These are phyloP conservation scores for Zosterops japonicus DNA, from an alignment of 2,113 vertebrate genomes.

Conservation along the genomic window DNA sequence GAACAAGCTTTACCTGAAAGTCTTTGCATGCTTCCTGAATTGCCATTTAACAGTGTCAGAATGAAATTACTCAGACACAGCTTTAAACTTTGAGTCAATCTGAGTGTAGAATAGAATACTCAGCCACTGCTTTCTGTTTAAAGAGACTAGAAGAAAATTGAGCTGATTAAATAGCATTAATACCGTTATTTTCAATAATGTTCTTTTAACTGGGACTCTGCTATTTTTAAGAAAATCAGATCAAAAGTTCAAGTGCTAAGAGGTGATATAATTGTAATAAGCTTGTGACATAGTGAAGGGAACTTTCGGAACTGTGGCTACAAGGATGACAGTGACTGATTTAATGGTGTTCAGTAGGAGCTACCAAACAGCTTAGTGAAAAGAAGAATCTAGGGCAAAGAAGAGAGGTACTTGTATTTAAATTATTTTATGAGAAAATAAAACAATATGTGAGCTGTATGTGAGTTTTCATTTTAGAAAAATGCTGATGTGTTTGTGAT, in stretches of 20 bases:
- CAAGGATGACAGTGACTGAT: background rate
- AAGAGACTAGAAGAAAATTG: background rate
- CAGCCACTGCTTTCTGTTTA: background rate
- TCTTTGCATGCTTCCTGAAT: background rate
- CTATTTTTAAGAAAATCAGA: slow-evolving; percentile 33
- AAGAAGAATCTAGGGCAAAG: background rate
- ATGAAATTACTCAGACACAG: background rate
- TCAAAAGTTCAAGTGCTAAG: slow-evolving; percentile 36
- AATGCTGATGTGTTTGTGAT: rapidly evolving
- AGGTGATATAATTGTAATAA: background rate
- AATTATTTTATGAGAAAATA: background rate
- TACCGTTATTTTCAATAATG: background rate
- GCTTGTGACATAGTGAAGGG: background rate
- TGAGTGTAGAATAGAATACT: background rate
- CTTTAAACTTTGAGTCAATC: background rate
- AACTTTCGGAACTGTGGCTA: background rate
- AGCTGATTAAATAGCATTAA: slow-evolving; percentile 6
- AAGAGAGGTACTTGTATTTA: background rate
- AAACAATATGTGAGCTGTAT: background rate
- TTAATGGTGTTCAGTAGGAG: background rate
- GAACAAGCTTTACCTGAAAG: background rate
- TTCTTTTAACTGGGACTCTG: background rate
- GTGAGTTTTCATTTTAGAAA: background rate
- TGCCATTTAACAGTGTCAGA: background rate
- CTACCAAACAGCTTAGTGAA: background rate